These are phyloP conservation scores for Jordanella pulchra DNA, from an alignment of 2,797 vertebrate genomes.

Conservation along the genomic window DNA sequence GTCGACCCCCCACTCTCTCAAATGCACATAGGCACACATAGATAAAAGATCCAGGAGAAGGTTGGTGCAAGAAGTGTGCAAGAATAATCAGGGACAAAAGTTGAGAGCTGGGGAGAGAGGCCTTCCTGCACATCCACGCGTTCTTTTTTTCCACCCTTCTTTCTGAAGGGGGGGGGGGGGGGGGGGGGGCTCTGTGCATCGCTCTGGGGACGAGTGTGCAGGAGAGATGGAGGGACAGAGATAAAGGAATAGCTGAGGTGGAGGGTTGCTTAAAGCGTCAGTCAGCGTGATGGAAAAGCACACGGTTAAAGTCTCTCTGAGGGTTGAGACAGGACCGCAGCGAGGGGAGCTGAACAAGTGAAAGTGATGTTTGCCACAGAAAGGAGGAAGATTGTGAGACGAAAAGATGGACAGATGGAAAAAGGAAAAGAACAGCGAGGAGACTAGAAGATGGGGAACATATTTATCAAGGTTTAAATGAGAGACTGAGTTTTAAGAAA, in stretches of 20 bases:
- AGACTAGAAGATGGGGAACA: conserved; percentile 46
- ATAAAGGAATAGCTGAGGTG: conserved; percentile 72
- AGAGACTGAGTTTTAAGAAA: conserved; percentile 32
- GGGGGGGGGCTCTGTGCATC: conserved; percentile 43
- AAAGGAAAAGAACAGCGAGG: conserved; percentile 25
- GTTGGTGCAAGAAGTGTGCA: conserved; percentile 34
- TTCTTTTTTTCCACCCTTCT: conserved; percentile 35
- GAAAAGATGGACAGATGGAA: conserved; percentile 26
- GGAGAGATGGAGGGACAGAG: conserved; percentile 59
- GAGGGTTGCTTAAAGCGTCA: conserved; percentile 73
- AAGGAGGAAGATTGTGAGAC: conserved; percentile 33
- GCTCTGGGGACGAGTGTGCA: conserved; percentile 29
- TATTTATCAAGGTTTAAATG: conserved; percentile 10
- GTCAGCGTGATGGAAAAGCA: conserved; percentile 73
- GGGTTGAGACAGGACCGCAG: conserved; percentile 59
- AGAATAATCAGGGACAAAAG: conserved; percentile 71
- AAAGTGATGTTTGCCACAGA: conserved; percentile 46
- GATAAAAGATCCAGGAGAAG: conserved; percentile 40
- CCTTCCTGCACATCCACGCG: conserved; percentile 60
- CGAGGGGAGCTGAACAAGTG: conserved; percentile 60
- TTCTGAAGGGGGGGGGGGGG: background rate
- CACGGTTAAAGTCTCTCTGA: conserved; percentile 68
- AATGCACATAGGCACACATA: conserved; percentile 17
- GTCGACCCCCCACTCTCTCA: conserved; percentile 25
- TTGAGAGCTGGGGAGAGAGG: conserved; percentile 49